Base-by-base conservation (phyloP, 1,140 invertebrate genomes). In the Periplaneta americana region DNA sequence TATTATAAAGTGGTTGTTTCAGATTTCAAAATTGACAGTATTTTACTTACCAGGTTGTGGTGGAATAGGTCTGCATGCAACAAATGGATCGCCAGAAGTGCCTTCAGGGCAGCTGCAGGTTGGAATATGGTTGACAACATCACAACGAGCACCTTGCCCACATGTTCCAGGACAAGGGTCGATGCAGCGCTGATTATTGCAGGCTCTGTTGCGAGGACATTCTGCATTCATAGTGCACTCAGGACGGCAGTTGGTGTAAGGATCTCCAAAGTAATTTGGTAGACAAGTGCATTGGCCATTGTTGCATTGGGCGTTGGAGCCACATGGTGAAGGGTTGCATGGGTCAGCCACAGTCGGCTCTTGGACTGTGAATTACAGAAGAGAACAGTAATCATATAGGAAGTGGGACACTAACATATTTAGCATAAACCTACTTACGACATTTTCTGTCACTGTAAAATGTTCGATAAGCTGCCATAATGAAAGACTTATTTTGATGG, bases 171-270 rank as follows among this genome's bases (percentile, higher is more conserved):
- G 89, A 85, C 95, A 96, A 31, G 94, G 94, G 90, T 96, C 92
- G 2, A 92, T 88, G 85, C 95, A 96, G 86, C 93, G 93, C 83
- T 93, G 93, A 84, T 92, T 92, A 79, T 92, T 91, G 85, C 95
- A 97, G 4, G 94, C 92, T 87, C 92, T 94, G 75, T 91, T 90
- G 74, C 92, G 90, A 5, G 94, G 89, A 86, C 96, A 97, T 82
- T 97, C 96, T 2, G 94, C 93, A 86, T 95, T 97, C 85, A 95
- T 91, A 0, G 95, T 93, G 87, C 96, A 97, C 87, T 97, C 95
- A 22, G 95, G 95, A 83, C 94, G 88, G 87, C 96, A 97, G 31
- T 87, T 88, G 0, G 83, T 84, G 79, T 90, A 90, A 78, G 95
- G 93, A 83, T 94, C 91, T 80, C 95, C 95, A 48, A 95, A 91